Evolutionary conservation across 2,888 invertebrate genomes (phyloP).

Genomic region (Lordiphosa andalusiaca): DNA sequence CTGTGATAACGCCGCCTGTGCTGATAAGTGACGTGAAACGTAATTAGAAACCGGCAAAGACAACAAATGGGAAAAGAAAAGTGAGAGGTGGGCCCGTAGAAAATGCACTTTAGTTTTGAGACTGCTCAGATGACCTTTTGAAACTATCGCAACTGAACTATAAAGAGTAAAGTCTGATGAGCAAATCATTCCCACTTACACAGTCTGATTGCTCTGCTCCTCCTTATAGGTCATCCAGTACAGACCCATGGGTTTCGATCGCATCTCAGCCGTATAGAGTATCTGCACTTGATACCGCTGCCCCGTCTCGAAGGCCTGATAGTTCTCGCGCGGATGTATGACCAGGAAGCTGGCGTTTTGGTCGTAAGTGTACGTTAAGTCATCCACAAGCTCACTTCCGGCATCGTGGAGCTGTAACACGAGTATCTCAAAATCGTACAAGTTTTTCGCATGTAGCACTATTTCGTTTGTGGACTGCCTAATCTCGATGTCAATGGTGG

Average conservation of each 20-base stretch:
- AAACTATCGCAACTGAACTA: background rate
- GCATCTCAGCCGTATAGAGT: conserved; percentile 82
- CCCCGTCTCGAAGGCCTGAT: conserved; percentile 69
- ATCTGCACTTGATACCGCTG: conserved; percentile 80
- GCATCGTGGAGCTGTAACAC: conserved; percentile 54
- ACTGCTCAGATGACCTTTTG: conserved; percentile 2
- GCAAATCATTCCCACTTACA: conserved; percentile 61
- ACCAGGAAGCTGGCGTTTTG: conserved; percentile 58
- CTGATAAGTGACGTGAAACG: conserved; percentile 4
- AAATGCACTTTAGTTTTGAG: conserved; percentile 26
- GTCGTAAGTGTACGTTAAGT: conserved; percentile 64
- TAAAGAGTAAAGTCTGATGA: too few relatives aligned
- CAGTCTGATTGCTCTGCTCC: conserved; percentile 71
- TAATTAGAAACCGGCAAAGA: conserved; percentile 18
- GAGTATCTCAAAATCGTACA: conserved; percentile 61
- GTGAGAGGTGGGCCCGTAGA: conserved; percentile 22
- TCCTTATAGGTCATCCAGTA: conserved; percentile 83
- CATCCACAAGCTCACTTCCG: conserved; percentile 44
- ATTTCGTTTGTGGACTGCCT: conserved; percentile 72
- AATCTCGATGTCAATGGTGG: conserved; percentile 73
- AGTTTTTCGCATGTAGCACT: conserved; percentile 73
- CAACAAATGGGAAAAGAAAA: conserved; percentile 24
- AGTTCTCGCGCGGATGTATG: conserved; percentile 65
- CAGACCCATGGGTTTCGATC: conserved; percentile 84
- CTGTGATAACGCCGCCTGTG: background rate